Evolutionary conservation across 2,797 vertebrate species (phyloP).

Genomic region (Zalophus californianus): DNA sequence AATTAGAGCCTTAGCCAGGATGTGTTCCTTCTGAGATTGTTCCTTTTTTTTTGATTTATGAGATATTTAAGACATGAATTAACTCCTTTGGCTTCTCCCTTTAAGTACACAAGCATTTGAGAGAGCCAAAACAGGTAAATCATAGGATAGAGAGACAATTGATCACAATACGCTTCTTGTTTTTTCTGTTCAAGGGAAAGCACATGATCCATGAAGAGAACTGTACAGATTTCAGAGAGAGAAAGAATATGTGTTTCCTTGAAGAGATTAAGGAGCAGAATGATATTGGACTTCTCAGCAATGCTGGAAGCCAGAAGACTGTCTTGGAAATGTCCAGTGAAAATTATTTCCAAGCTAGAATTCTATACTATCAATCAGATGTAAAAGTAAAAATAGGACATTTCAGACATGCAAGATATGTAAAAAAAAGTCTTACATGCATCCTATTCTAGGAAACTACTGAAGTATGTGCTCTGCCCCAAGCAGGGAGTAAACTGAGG

Average conservation of each 20-base stretch:
- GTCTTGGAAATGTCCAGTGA: neutral
- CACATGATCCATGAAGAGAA: neutral
- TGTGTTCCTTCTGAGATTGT: neutral
- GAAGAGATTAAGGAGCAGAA: neutral
- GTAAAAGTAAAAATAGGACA: neutral
- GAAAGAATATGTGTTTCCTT: neutral
- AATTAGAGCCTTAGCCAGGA: neutral
- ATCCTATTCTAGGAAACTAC: neutral
- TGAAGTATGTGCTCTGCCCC: neutral
- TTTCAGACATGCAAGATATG: neutral
- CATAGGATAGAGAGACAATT: neutral
- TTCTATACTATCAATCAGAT: neutral
- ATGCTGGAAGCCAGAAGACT: neutral
- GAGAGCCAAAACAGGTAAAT: neutral
- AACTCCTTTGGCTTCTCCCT: neutral
- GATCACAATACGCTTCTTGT: neutral
- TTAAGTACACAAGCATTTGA: neutral
- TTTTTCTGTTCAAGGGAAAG: neutral
- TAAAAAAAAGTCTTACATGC: neutral
- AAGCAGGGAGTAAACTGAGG: neutral
- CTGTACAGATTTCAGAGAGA: neutral
- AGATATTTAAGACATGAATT: neutral
- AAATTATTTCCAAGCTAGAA: slow-evolving; percentile 14
- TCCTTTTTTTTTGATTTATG: neutral
- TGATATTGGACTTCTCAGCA: neutral